Base-by-base conservation (phyloP, 2,113 vertebrate species). In the Baryphthengus martii region DNA sequence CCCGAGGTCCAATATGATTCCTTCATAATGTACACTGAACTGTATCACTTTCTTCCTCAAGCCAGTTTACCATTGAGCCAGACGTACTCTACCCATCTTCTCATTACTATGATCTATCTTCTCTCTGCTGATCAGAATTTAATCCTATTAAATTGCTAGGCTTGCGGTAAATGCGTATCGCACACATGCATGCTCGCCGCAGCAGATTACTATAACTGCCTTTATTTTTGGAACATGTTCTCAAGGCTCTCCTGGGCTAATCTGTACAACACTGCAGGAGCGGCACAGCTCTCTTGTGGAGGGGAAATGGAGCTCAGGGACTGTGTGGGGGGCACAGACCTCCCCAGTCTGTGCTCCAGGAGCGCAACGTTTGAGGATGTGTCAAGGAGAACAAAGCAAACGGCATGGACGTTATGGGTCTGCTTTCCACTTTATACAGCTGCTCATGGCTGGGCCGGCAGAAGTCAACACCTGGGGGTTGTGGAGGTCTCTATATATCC, bases 41-140 rank as follows among this genome's bases (percentile, higher is more conserved):
- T 52, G 47, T 72, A 68, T 78, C 79, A 56, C 72, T 81, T 81
- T 67, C 85, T 78, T 91, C 75, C 75, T 79, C 77, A 45, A 96
- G 62, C 62, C 5, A 7, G 85, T 95, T 66, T 90, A 59, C 89
- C 62, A 88, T 53, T 67, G 63, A 93, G 62, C 62, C 87, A 89
- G 62, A 79, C 11, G 29, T 84, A 17, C 31, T 67, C 35, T 59
- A 88, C 88, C 81, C 72, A 85, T 89, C 83, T 86, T 89, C 72
- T 94, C 88, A 78, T 94, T 88, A 75, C 75, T 65, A 21, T 87
- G 90, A 94, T 93, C 93, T 92, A 49, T 88, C 78, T 95, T 89
- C 90, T 86, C 76, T 86, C 56, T 85, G 65, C 85, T 89, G 93
- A 90, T 92, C 92, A 94, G 88, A 86, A 92, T 96, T 96, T 94